Conservation (phyloP, 2,888 invertebrate genomes). For the Lepetodrilus schrolli region DNA sequence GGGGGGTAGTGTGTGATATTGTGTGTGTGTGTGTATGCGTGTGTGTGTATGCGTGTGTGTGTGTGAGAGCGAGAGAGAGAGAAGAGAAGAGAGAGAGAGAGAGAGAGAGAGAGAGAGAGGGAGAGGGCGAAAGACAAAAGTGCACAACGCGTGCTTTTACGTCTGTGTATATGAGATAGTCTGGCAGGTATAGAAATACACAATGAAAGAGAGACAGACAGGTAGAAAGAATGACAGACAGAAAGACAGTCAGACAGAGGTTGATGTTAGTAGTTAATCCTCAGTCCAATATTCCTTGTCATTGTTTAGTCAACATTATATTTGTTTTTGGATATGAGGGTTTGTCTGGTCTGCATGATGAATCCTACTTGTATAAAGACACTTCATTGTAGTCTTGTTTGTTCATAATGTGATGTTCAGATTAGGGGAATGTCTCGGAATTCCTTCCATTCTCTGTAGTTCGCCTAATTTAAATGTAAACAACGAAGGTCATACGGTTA, state of each 20-base stretch:
- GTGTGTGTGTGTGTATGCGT: too few relatives aligned
- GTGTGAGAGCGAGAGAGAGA: too few relatives aligned
- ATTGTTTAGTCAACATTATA: background rate
- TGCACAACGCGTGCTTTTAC: too few relatives aligned
- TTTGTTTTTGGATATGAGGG: background rate
- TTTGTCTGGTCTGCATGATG: background rate
- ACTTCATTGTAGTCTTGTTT: background rate
- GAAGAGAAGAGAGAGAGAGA: background rate
- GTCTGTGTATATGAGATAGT: too few relatives aligned
- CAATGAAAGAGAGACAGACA: conserved; percentile 10
- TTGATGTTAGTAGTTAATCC: background rate
- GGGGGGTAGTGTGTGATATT: too few relatives aligned
- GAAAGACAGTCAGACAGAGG: conserved; percentile 31
- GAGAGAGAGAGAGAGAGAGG: background rate
- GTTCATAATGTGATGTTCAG: background rate
- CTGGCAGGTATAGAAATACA: too few relatives aligned
- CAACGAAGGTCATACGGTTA: too few relatives aligned
- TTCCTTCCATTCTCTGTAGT: too few relatives aligned
- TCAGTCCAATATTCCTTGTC: background rate
- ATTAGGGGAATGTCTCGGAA: background rate
- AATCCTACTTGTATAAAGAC: background rate
- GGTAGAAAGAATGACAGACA: conserved; percentile 15
- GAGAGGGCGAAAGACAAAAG: background rate
- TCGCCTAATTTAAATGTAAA: too few relatives aligned
- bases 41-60: background rate